These are phyloP conservation scores for Athalia rosae DNA, from an alignment of 2,888 invertebrate species.

Conservation along the genomic window DNA sequence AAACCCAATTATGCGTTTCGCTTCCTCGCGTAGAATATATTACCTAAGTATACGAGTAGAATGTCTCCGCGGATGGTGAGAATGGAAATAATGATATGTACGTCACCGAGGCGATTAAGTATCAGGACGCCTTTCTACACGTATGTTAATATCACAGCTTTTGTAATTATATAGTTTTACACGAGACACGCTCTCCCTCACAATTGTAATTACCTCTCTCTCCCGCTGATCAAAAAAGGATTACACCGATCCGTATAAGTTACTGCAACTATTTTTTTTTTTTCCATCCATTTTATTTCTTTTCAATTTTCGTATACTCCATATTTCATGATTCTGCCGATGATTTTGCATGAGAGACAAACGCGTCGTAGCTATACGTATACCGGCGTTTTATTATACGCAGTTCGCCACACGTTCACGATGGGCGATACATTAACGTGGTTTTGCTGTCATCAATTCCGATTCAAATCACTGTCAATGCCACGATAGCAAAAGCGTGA, in stretches of 20 bases:
- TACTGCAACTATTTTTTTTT: too few species aligned
- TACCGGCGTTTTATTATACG: slow-evolving; percentile 20
- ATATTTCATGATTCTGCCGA: slow-evolving; percentile 55
- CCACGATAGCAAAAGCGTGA: slow-evolving; percentile 5
- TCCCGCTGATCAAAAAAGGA: too few species aligned
- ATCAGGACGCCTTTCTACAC: too few species aligned
- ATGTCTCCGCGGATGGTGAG: neutral
- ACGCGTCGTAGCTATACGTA: neutral
- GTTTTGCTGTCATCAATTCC: slow-evolving; percentile 67
- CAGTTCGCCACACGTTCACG: slow-evolving; percentile 57
- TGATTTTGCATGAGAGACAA: slow-evolving; percentile 58
- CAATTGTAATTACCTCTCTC: too few species aligned
- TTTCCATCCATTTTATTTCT: neutral
- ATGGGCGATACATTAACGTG: slow-evolving; percentile 61
- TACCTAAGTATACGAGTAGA: neutral
- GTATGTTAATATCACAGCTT: too few species aligned
- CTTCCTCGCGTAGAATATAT: neutral
- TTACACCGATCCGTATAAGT: too few species aligned
- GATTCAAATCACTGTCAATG: slow-evolving; percentile 65
- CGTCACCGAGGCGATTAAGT: too few species aligned
- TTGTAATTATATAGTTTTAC: too few species aligned
- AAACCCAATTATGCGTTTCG: too few species aligned
- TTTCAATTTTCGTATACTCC: slow-evolving; percentile 12
- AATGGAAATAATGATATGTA: neutral
- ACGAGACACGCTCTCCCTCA: too few species aligned